Conservation (phyloP, 2,888 invertebrate species). For the Hemithea aestivaria region DNA sequence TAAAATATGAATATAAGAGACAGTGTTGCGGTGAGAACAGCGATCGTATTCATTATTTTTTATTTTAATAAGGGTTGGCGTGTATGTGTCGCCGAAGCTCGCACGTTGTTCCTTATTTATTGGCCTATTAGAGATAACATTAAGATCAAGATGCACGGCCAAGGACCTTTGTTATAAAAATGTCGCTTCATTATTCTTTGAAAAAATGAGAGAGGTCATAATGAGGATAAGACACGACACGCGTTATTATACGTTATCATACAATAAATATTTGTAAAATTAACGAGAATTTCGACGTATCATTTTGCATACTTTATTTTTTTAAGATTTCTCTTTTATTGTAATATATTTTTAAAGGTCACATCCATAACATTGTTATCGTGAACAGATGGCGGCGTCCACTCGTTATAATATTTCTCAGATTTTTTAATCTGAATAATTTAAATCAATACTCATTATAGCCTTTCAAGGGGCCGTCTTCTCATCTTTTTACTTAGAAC, state of each 20-base stretch:
- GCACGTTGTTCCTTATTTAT: conserved; percentile 77
- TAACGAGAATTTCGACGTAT: too few relatives aligned
- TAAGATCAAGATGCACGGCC: conserved; percentile 79
- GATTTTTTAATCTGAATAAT: conserved; percentile 74
- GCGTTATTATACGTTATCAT: too few relatives aligned
- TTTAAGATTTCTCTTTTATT: not conserved
- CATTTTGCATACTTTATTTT: conserved; percentile 6
- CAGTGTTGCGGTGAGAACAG: conserved; percentile 58
- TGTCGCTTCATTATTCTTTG: conserved; percentile 76
- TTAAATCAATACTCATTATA: conserved; percentile 79
- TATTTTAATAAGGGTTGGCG: conserved; percentile 70
- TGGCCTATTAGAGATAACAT: conserved; percentile 80
- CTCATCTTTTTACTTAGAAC: conserved; percentile 64
- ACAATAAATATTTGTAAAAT: too few relatives aligned
- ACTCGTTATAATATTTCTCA: conserved; percentile 75
- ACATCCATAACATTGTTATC: conserved; percentile 45
- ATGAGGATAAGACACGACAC: conserved; percentile 44
- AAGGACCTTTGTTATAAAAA: conserved; percentile 80
- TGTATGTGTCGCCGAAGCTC: conserved; percentile 75
- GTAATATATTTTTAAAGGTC: conserved; percentile 9
- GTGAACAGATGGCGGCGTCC: conserved; percentile 56
- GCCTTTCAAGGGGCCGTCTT: conserved; percentile 73
- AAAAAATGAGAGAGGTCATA: conserved; percentile 62
- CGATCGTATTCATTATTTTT: conserved; percentile 62
- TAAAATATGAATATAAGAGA: conserved; percentile 65